Evolutionary conservation across 2,888 invertebrate genomes (phyloP), one percentile per base, ranked within the genome.

Genomic region (Polydrusus pterygomalis): DNA sequence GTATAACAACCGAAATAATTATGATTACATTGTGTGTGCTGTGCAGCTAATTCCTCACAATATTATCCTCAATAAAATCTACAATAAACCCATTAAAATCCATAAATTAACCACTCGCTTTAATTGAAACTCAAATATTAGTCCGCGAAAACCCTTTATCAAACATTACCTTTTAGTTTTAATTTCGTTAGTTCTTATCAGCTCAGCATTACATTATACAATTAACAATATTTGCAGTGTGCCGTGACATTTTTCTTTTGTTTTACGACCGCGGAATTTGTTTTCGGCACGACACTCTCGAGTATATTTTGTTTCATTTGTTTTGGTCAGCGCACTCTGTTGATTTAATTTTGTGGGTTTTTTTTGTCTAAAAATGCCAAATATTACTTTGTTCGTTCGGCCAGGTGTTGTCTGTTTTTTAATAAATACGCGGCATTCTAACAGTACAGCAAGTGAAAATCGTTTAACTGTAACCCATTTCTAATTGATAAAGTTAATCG

Each of bases 101-200:
- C 58, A 58, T 38, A 58, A 58, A 58, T 58, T 58, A 58, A 54
- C 54, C 2, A 30, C 30, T 30, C 25, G 13, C 54, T n/a, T 17
- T 54, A 54, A 54, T 54, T 30, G 30, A 54, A 58, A 58, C 58
- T 58, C 58, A 58, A 58, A 58, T 58, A 58, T 56, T 56, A 30
- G 30, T 56, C 30, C 56, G 56, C 30, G n/a, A 56, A 30, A 56
- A 56, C 25, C 25, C 25, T 25, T 25, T 25, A 25, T 56, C 56
- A 56, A 56, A 56, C 11, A 56, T 58, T 58, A 58, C 58, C 58
- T 58, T 58, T 58, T 34, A 2, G 17, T 34, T 58, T 58, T 30
- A 25, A 56, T 30, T n/a, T 56, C 1, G 8, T 25, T 15, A 9
- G 13, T 34, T 58, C 17, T 58, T 58, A 58, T 58, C 58, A 56